Evolutionary conservation across 2,113 vertebrate genomes (phyloP).

Genomic region (Agelaius phoeniceus): DNA sequence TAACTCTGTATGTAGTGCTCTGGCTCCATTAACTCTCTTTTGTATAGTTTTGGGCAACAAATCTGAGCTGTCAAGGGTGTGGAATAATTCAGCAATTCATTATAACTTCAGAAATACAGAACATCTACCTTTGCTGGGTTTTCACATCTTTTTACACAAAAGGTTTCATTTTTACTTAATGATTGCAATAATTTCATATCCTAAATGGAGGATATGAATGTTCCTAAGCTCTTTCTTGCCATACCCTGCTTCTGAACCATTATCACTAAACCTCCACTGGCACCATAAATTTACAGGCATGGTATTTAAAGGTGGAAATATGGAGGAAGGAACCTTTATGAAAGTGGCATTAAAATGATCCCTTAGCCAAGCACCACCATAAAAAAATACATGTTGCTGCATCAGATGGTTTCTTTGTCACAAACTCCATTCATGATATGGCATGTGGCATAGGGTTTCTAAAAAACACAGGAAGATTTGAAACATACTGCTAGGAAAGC

Average conservation of each 20-base stretch:
- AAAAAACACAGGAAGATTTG: neutral
- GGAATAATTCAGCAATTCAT: neutral
- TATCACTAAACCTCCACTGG: neutral
- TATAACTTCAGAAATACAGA: neutral
- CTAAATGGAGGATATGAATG: neutral
- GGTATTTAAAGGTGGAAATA: neutral
- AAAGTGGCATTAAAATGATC: neutral
- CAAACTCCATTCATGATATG: neutral
- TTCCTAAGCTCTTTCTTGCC: neutral
- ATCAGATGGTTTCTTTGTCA: neutral
- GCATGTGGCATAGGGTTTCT: neutral
- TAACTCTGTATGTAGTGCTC: neutral
- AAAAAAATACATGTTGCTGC: neutral
- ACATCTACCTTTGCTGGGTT: neutral
- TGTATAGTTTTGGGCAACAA: neutral
- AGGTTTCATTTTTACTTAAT: neutral
- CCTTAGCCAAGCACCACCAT: neutral
- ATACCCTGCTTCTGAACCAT: neutral
- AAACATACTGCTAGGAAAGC: neutral
- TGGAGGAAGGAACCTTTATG: neutral
- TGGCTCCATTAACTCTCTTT: neutral
- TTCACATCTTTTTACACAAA: neutral
- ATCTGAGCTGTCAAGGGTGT: neutral
- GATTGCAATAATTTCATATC: neutral
- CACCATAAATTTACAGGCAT: neutral